phyloP scores from a whole-genome alignment of 2,113 vertebrate genomes.

The Cheilinus undulatus region DNA sequence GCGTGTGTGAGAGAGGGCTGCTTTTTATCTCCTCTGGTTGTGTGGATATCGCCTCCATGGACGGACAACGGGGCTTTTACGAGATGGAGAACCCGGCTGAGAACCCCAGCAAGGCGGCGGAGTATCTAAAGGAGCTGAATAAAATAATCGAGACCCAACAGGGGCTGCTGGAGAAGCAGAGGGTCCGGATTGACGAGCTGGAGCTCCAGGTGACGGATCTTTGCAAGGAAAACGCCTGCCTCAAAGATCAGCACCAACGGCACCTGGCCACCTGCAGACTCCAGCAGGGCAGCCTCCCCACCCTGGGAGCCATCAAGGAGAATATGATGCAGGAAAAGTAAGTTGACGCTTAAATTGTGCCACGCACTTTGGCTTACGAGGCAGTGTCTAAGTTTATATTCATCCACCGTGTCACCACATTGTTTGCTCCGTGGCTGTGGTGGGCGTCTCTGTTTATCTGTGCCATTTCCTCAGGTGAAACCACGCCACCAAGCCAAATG shows the following conservation, averaged over 20 bases:
- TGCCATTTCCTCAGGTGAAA: slow-evolving; percentile 17
- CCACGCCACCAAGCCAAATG: slow-evolving; percentile 8
- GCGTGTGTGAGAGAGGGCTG: slow-evolving; percentile 1
- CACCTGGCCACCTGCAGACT: slow-evolving; percentile 93
- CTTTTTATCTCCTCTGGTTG: not conserved
- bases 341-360: slow-evolving; percentile 54
- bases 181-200: slow-evolving; percentile 89
- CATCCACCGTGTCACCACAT: not conserved
- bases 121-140: slow-evolving; percentile 90
- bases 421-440: not conserved
- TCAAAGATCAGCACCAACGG: slow-evolving; percentile 90
- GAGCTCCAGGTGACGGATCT: slow-evolving; percentile 91
- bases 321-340: slow-evolving; percentile 87
- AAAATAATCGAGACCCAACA: slow-evolving; percentile 92
- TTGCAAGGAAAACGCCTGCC: slow-evolving; percentile 86
- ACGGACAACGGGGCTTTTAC: slow-evolving; percentile 74
- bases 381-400: slow-evolving; percentile 36
- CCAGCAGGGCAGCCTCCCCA: slow-evolving; percentile 74
- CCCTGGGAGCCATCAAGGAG: slow-evolving; percentile 85
- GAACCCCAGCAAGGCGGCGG: slow-evolving; percentile 92
- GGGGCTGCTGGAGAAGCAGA: slow-evolving; percentile 91
- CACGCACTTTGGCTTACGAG: not conserved
- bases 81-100: slow-evolving; percentile 90
- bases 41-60: slow-evolving; percentile 72
- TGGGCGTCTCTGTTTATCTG: not conserved